A percentile compares a stretch with the other conserved stretches of the same genome.
Conservation (phyloP, 2,797 vertebrate species). For the Prunella strophiata region DNA sequence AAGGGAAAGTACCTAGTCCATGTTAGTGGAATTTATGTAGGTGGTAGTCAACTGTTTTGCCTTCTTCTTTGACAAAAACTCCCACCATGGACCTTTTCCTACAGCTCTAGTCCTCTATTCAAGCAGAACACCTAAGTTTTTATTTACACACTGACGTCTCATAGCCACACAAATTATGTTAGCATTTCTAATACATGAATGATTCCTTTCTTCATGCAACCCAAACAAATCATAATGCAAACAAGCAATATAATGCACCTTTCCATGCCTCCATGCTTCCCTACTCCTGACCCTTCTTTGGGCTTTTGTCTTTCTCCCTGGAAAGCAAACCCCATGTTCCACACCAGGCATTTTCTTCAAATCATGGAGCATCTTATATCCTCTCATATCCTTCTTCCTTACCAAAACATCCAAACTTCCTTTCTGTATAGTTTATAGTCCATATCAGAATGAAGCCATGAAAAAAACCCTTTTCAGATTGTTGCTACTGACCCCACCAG, state of each 20-base stretch:
- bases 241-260: not conserved
- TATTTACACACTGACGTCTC: not conserved
- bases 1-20: not conserved
- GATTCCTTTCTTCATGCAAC: not conserved
- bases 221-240: not conserved
- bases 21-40: not conserved
- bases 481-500: not conserved
- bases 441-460: not conserved
- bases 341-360: not conserved
- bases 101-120: not conserved
- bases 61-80: not conserved
- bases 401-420: not conserved
- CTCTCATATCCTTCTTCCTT: not conserved
- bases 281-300: not conserved
- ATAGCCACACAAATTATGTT: not conserved
- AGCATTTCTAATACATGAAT: not conserved
- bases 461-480: not conserved
- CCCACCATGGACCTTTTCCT: not conserved
- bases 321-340: not conserved
- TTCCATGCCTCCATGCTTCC: not conserved
- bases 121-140: not conserved
- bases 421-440: not conserved
- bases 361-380: not conserved
- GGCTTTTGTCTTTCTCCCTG: not conserved
- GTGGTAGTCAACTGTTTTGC: not conserved